phyloP scores from a whole-genome alignment of 2,797 vertebrate species.

The Lycodopsis pacificus region DNA sequence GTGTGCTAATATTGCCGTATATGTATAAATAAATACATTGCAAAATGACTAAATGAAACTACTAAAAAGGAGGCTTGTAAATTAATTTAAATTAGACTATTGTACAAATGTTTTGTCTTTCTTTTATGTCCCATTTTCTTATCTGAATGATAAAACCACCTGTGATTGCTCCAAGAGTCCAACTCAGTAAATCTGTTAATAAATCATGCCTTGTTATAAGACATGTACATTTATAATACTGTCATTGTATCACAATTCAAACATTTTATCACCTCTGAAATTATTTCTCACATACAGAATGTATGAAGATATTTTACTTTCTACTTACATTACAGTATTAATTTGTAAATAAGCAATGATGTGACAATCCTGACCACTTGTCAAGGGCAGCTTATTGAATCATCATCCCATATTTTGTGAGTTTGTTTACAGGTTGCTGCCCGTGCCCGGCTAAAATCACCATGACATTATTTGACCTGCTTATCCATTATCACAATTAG shows the following conservation, averaged over 20 bases:
- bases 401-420: neutral
- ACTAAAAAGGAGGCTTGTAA: constrained; percentile 9
- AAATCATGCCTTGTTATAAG: constrained; percentile 12
- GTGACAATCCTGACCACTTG: neutral
- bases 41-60: constrained; percentile 14
- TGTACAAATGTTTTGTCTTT: neutral
- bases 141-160: constrained; percentile 3
- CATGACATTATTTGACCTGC: constrained; percentile 9
- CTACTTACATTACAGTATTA: neutral
- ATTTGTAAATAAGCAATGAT: constrained; percentile 7
- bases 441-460: neutral
- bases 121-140: neutral
- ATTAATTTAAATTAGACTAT: constrained; percentile 4
- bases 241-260: neutral
- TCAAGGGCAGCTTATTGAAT: neutral
- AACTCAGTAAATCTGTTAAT: constrained; percentile 12
- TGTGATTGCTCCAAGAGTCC: neutral
- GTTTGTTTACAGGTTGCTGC: constrained; percentile 1
- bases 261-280: constrained; percentile 30
- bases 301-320: constrained; percentile 15
- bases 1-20: constrained; percentile 48
- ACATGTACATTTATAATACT: constrained; percentile 20
- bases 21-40: constrained; percentile 47
- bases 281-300: neutral
- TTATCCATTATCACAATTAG: constrained; percentile 28